A percentile compares a stretch with the other conserved stretches of the same genome.
phyloP scores from a whole-genome alignment of 1,140 invertebrate species.

The Latrodectus geometricus region DNA sequence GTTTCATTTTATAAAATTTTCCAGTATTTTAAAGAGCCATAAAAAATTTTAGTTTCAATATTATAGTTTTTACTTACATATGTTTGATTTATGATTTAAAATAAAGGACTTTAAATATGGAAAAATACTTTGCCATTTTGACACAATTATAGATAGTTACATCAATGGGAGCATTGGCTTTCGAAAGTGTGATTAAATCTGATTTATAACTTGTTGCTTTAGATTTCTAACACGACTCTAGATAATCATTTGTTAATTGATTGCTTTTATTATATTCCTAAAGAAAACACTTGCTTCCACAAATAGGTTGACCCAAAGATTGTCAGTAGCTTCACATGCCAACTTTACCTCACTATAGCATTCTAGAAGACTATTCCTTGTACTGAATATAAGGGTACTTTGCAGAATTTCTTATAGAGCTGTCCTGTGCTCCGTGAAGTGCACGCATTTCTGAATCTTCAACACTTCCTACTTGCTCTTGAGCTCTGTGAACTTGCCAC shows the following conservation, averaged over 20 bases:
- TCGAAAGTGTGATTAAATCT: not conserved
- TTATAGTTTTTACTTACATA: constrained; percentile 12
- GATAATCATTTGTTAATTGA: no score
- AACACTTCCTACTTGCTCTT: no score
- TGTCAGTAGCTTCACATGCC: constrained; percentile 7
- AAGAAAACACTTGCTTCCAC: no score
- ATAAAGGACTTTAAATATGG: not conserved
- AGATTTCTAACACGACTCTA: not conserved
- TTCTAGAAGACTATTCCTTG: not conserved
- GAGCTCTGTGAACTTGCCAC: no score
- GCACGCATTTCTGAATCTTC: no score
- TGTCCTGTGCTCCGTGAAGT: no score
- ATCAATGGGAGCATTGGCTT: not conserved
- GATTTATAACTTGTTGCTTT: not conserved
- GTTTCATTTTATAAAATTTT: no score
- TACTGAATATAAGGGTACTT: no score
- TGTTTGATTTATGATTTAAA: constrained; percentile 16
- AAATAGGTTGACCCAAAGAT: constrained; percentile 2
- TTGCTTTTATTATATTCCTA: not conserved
- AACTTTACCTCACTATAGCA: constrained; percentile 3
- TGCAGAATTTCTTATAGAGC: no score
- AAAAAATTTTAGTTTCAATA: not conserved
- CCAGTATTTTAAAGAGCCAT: not conserved
- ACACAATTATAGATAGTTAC: not conserved
- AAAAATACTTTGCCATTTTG: not conserved